These are phyloP conservation scores for Drosophila rubida DNA, from an alignment of 2,888 invertebrate species.

Conservation along the genomic window DNA sequence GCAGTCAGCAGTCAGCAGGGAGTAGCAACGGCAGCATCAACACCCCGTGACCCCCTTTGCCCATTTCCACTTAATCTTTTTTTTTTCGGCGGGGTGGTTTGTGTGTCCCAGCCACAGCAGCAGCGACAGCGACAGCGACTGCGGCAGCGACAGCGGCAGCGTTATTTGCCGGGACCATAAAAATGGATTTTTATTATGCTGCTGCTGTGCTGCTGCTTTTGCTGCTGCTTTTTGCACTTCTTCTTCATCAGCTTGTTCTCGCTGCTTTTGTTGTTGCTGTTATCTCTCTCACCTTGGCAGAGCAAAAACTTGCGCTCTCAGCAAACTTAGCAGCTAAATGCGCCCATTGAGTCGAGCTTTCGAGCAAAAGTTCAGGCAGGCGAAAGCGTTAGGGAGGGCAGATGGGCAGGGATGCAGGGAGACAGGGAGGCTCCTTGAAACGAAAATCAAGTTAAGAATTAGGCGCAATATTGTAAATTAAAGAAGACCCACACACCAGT, in stretches of 20 bases:
- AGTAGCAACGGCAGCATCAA: conserved; percentile 29
- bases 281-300: conserved; percentile 69
- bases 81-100: conserved; percentile 56
- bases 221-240: conserved; percentile 10
- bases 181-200: conserved; percentile 79
- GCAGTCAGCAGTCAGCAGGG: not conserved
- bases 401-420: no score
- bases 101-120: conserved; percentile 24
- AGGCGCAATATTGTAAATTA: not conserved
- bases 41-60: conserved; percentile 37
- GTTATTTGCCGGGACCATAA: conserved; percentile 70
- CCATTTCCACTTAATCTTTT: conserved; percentile 56
- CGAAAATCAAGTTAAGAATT: not conserved
- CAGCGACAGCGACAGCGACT: conserved; percentile 28
- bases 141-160: conserved; percentile 35
- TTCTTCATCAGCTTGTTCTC: conserved; percentile 20
- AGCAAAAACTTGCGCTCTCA: conserved; percentile 50
- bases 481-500: no score
- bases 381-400: not conserved
- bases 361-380: conserved; percentile 40
- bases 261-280: conserved; percentile 39
- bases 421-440: not conserved
- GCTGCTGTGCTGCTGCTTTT: conserved; percentile 18
- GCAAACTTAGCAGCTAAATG: conserved; percentile 20
- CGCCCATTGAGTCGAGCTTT: conserved; percentile 40